phyloP scores from a whole-genome alignment of 1,140 invertebrate genomes.

The Aphelenchoides besseyi region DNA sequence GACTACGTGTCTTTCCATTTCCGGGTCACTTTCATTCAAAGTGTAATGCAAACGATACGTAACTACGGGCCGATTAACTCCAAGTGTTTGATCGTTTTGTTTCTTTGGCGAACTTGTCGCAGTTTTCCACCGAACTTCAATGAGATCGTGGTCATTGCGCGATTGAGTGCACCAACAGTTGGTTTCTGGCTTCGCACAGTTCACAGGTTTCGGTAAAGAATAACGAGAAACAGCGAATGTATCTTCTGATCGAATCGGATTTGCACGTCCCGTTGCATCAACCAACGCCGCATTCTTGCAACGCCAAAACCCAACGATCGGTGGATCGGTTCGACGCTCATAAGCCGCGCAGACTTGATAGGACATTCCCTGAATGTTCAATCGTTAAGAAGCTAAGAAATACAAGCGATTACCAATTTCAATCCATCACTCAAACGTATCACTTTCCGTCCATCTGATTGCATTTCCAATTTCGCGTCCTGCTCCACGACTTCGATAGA shows the following conservation, averaged over 20 bases:
- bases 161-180: constrained; percentile 14
- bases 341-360: constrained; percentile 21
- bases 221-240: neutral
- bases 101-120: neutral
- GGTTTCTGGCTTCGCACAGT: constrained; percentile 10
- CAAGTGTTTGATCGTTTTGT: no score
- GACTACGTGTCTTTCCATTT: neutral
- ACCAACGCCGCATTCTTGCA: constrained; percentile 6
- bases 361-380: constrained; percentile 1
- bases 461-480: neutral
- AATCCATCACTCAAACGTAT: neutral
- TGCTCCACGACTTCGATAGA: neutral
- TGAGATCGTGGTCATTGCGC: constrained; percentile 5
- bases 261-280: neutral
- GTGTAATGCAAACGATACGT: neutral
- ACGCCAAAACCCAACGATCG: constrained; percentile 11
- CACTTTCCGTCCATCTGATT: neutral
- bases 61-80: neutral
- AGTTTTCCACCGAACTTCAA: constrained; percentile 16
- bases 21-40: neutral
- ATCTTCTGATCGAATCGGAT: neutral
- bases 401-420: neutral
- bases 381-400: neutral
- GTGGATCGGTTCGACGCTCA: constrained; percentile 5
- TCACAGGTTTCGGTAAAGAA: neutral